phyloP scores from a whole-genome alignment of 2,888 invertebrate species.

The Euclidia mi region DNA sequence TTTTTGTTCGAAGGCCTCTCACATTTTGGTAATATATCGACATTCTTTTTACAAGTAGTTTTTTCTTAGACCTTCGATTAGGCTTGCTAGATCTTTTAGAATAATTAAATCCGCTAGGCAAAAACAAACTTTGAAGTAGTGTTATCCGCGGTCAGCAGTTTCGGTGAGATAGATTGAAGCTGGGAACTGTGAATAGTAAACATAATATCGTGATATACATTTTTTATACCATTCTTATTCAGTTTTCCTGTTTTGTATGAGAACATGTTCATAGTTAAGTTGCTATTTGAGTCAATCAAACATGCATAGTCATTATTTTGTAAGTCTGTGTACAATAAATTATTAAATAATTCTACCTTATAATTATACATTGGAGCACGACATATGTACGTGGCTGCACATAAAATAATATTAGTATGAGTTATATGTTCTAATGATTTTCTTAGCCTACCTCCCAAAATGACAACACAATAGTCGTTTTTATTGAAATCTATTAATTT shows the following conservation, averaged over 20 bases:
- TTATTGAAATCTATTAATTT: slow-evolving; percentile 9
- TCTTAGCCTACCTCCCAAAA: slow-evolving; percentile 10
- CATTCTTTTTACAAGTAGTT: not conserved
- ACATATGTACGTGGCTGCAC: too few relatives aligned
- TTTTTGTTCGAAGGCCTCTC: slow-evolving; percentile 10
- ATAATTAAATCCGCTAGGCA: not conserved
- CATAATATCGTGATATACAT: slow-evolving; percentile 2
- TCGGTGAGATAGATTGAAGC: not conserved
- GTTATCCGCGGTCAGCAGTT: not conserved
- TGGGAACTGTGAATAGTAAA: not conserved
- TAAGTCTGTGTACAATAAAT: not conserved
- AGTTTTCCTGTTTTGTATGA: slow-evolving; percentile 10
- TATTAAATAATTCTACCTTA: slow-evolving; percentile 10
- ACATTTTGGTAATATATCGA: slow-evolving; percentile 13
- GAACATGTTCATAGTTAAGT: slow-evolving; percentile 7
- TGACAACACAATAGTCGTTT: slow-evolving; percentile 15
- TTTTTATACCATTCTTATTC: slow-evolving; percentile 9
- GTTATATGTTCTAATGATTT: too few relatives aligned
- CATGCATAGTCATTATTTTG: not conserved
- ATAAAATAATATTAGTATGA: too few relatives aligned
- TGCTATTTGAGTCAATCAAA: slow-evolving; percentile 7
- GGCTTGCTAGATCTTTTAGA: not conserved
- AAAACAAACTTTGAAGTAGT: slow-evolving; percentile 4
- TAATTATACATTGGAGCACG: slow-evolving; percentile 9
- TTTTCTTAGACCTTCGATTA: not conserved